Evolutionary conservation across 2,797 vertebrate genomes (phyloP), one percentile per base, ranked within the genome.

Genomic region (Tachyglossus aculeatus): DNA sequence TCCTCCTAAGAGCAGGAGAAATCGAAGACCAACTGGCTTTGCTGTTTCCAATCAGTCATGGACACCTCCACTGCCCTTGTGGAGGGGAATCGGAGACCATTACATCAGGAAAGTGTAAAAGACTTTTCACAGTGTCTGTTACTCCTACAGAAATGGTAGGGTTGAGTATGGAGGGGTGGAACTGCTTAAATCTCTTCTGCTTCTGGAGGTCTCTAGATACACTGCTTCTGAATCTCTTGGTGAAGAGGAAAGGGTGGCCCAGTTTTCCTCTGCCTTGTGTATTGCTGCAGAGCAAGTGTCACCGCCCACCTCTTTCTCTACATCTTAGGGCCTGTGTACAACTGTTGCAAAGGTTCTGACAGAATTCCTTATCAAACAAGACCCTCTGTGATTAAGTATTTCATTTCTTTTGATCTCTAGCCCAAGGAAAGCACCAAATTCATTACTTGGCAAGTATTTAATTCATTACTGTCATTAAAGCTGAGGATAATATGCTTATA

Each of bases 381-480:
- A 31, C 24, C 33, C 16, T 3, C 29, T 0, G 8, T 45, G 75
- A 55, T 5, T 25, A 27, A 51, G 22, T 16, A 2, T 25, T 40
- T 66, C 77, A 76, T 86, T 79, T 81, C 48, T 73, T 38, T 50
- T 85, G 69, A 72, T 71, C 63, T 61, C 39, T 73, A 59, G 83
- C 61, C 71, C 47, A 52, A 72, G 7, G 61, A 77, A 81, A 50
- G 71, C 53, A 78, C 60, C 36, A 44, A 67, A 72, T 75, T 83
- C 3, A 62, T 87, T 87, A 74, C n/a, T 31, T 18, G 74, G n/a
- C 21, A 0, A 7, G 67, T 65, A 78, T 77, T 88, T 84, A 86
- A 88, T 84, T 86, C 57, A 80, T 86, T 84, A 47, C 10, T 67
- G 33, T 50, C 74, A 61, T 84, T 86, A 81, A 9, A 67, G 19